Evolutionary conservation across 2,888 invertebrate species (phyloP).

Genomic region (Caenorhabditis drosophilae): DNA sequence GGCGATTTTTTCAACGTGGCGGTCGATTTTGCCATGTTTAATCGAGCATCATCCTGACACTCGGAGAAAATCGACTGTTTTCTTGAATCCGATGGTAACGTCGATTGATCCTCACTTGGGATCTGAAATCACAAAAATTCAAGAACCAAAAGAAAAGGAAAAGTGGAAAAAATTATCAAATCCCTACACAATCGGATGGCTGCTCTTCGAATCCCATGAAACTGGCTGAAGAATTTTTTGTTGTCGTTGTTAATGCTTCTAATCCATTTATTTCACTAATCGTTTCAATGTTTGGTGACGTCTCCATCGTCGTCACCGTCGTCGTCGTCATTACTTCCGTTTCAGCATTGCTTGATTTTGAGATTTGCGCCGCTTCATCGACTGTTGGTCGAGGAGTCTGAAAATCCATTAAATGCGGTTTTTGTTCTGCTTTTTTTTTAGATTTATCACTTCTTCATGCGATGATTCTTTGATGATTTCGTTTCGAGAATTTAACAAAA

Average conservation of each 20-base stretch:
- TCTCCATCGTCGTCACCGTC: too few species aligned
- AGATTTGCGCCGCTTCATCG: not conserved
- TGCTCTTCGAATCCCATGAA: slow-evolving; percentile 4
- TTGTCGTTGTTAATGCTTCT: not conserved
- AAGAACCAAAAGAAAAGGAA: not conserved
- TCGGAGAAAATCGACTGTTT: too few species aligned
- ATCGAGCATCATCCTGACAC: too few species aligned
- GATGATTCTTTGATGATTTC: not conserved
- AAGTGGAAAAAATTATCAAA: slow-evolving; percentile 1
- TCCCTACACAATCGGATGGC: slow-evolving; percentile 31
- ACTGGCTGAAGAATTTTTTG: slow-evolving; percentile 8
- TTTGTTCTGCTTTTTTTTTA: too few species aligned
- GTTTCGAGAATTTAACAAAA: not conserved
- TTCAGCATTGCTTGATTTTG: not conserved
- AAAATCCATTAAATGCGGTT: too few species aligned
- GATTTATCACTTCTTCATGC: too few species aligned
- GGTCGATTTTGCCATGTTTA: not conserved
- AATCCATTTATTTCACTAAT: too few species aligned
- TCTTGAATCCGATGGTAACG: too few species aligned
- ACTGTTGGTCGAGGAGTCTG: slow-evolving; percentile 3
- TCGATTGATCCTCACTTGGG: slow-evolving; percentile 20
- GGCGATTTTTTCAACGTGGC: not conserved
- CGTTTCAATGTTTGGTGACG: too few species aligned
- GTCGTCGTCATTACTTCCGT: not conserved
- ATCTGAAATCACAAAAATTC: slow-evolving; percentile 9